These are phyloP conservation scores for Rhinoraja longicauda DNA, from an alignment of 2,797 vertebrate genomes.

Conservation along the genomic window DNA sequence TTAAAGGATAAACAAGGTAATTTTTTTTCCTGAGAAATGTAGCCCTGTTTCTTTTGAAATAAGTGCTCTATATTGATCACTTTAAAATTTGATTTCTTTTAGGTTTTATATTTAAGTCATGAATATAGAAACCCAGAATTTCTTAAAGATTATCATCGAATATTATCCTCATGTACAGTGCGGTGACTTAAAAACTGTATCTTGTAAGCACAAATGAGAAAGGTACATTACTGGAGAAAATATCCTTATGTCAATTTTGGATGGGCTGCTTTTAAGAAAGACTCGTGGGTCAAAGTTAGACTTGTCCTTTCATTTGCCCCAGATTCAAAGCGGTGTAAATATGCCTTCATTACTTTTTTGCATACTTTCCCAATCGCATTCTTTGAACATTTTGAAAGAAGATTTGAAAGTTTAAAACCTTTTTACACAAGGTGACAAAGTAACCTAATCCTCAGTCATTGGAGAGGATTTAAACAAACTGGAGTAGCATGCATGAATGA, in stretches of 20 bases:
- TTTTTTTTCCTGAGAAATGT: slow-evolving; percentile 8
- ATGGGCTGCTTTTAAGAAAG: background rate
- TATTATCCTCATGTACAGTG: background rate
- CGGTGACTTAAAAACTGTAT: background rate
- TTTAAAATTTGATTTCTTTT: background rate
- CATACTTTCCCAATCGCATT: background rate
- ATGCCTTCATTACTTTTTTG: background rate
- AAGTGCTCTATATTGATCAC: slow-evolving; percentile 9
- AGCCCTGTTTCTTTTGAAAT: slow-evolving; percentile 28
- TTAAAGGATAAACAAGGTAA: background rate
- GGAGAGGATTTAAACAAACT: slow-evolving; percentile 16
- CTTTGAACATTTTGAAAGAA: slow-evolving; percentile 19
- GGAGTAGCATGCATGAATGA: background rate
- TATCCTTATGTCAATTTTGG: background rate
- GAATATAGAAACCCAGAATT: background rate
- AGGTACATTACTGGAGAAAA: background rate
- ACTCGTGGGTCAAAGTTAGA: background rate
- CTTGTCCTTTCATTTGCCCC: background rate
- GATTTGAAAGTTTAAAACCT: background rate
- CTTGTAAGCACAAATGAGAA: background rate
- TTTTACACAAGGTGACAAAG: slow-evolving; percentile 24
- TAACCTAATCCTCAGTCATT: background rate
- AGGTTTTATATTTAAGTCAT: background rate
- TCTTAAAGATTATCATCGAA: background rate
- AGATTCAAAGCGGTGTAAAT: slow-evolving; percentile 6